Conservation (phyloP, 2,888 invertebrate species). For the Diplazon laetatorius region DNA sequence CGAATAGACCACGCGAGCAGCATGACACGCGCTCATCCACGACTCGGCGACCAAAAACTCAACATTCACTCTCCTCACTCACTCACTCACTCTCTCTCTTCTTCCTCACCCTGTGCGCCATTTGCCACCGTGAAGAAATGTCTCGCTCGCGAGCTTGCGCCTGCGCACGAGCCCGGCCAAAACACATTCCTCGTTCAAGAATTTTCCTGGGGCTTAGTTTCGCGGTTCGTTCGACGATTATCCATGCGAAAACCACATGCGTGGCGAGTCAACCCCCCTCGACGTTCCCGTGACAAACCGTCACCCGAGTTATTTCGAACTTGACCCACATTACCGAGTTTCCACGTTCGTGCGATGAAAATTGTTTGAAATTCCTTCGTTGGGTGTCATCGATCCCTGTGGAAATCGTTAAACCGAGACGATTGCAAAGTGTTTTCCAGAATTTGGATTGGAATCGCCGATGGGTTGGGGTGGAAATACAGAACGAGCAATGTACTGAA, state of each 20-base stretch:
- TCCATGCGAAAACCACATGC: conserved; percentile 42
- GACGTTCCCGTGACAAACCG: conserved; percentile 47
- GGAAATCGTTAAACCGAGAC: too few species aligned
- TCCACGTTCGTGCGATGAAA: background rate
- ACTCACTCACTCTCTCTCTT: too few species aligned
- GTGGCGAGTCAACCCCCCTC: conserved; percentile 42
- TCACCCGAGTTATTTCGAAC: conserved; percentile 71
- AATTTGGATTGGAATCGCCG: too few species aligned
- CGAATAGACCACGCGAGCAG: conserved; percentile 43
- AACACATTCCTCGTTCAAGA: conserved; percentile 43
- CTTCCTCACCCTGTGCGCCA: too few species aligned
- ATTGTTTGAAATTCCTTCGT: background rate
- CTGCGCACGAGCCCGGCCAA: background rate
- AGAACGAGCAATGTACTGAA: too few species aligned
- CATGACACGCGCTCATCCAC: conserved; percentile 35
- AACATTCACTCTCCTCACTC: conserved; percentile 24
- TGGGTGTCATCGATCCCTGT: too few species aligned
- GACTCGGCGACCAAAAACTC: conserved; percentile 25
- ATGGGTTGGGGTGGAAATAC: too few species aligned
- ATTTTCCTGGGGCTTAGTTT: conserved; percentile 54
- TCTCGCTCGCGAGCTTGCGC: conserved; percentile 6
- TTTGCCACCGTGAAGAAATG: conserved; percentile 53
- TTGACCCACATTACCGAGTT: conserved; percentile 11
- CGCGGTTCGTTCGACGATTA: conserved; percentile 63
- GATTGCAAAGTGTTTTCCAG: too few species aligned